These are phyloP conservation scores for Troides helena DNA, from an alignment of 2,888 invertebrate genomes.

Conservation along the genomic window DNA sequence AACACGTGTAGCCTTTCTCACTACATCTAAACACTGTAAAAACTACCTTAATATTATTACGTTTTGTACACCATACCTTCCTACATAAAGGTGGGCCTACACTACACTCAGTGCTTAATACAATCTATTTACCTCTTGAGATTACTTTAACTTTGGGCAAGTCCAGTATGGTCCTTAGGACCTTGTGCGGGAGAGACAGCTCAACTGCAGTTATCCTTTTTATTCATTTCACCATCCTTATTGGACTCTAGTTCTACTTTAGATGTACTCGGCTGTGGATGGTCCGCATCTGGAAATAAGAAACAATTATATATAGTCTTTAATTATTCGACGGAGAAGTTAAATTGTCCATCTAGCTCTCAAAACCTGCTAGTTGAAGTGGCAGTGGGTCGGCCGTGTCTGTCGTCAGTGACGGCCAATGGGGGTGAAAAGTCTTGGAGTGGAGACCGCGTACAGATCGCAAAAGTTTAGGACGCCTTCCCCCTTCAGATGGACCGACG, in stretches of 20 bases:
- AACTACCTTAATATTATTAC: slow-evolving; percentile 14
- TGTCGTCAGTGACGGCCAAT: no score
- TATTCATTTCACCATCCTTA: slow-evolving; percentile 48
- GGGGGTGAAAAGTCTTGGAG: no score
- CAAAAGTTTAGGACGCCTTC: no score
- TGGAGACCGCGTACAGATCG: no score
- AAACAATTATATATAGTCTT: slow-evolving; percentile 7
- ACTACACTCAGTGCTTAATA: slow-evolving; percentile 60
- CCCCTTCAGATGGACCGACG: no score
- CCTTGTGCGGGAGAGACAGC: slow-evolving; percentile 53
- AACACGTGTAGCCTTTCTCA: slow-evolving; percentile 13
- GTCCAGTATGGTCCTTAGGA: slow-evolving; percentile 54
- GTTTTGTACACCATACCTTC: slow-evolving; percentile 39
- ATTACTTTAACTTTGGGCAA: slow-evolving; percentile 75
- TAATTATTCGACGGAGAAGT: no score
- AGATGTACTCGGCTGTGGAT: slow-evolving; percentile 57
- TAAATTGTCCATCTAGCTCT: no score
- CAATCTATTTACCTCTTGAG: slow-evolving; percentile 67
- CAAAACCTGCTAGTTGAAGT: no score
- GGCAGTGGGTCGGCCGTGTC: no score
- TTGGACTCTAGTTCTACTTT: slow-evolving; percentile 50
- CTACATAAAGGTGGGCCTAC: slow-evolving; percentile 50
- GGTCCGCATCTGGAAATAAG: slow-evolving; percentile 55
- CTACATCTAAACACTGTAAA: slow-evolving; percentile 29
- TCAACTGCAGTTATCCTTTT: slow-evolving; percentile 68